phyloP scores from a whole-genome alignment of 2,113 vertebrate species.

The mouse (Mus musculus) region GRCm39 chr17:21652001-21652500 shows the following conservation, averaged over 20 bases:
- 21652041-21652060: not conserved
- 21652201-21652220: not conserved
- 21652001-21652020: not conserved
- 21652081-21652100: not conserved
- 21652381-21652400: too few relatives aligned
- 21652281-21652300: not conserved
- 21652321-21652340: not conserved
- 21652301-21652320: not conserved
- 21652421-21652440: not conserved
- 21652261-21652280: not conserved
- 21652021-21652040: not conserved
- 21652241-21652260: not conserved
- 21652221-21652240: not conserved
- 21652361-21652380: not conserved
- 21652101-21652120: not conserved
- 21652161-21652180: not conserved
- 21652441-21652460: not conserved
- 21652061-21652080: not conserved
- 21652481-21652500: not conserved
- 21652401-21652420: not conserved
- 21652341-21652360: too few relatives aligned
- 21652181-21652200: not conserved
- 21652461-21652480: not conserved
- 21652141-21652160: not conserved
- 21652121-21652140: not conserved